Evolutionary conservation across 2,113 vertebrate species (phyloP).

Genomic region (Ginglymostoma cirratum): DNA sequence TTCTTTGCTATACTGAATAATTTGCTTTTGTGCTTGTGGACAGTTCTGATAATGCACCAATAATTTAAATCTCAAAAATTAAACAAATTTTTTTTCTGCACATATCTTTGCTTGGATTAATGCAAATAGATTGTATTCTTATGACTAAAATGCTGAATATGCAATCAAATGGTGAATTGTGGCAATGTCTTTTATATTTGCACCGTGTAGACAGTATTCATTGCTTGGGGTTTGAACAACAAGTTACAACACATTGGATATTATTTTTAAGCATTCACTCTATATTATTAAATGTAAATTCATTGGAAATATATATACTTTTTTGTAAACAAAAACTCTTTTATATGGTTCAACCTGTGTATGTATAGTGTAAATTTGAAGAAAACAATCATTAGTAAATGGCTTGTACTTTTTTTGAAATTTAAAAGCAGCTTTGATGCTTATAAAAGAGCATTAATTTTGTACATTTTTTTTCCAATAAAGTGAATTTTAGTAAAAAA

Average conservation of each 20-base stretch:
- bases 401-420: constrained; percentile 49
- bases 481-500: constrained; percentile 25
- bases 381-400: constrained; percentile 47
- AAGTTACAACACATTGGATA: neutral
- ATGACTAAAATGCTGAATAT: constrained; percentile 10
- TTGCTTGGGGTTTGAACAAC: constrained; percentile 34
- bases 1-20: neutral
- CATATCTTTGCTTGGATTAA: constrained; percentile 23
- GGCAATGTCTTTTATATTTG: constrained; percentile 19
- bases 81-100: constrained; percentile 3
- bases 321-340: constrained; percentile 39
- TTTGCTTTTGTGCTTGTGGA: neutral
- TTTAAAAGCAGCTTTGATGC: constrained; percentile 48
- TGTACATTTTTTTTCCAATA: constrained; percentile 49
- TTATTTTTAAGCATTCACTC: constrained; percentile 33
- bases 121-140: constrained; percentile 17
- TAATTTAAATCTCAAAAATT: neutral
- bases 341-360: constrained; percentile 47
- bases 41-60: constrained; percentile 8
- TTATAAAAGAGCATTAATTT: constrained; percentile 49
- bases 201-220: neutral
- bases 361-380: constrained; percentile 52
- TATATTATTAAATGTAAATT: constrained; percentile 35
- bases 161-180: constrained; percentile 24
- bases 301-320: constrained; percentile 34